Evolutionary conservation across 2,888 invertebrate species (phyloP).

Genomic region (Melolontha melolontha): DNA sequence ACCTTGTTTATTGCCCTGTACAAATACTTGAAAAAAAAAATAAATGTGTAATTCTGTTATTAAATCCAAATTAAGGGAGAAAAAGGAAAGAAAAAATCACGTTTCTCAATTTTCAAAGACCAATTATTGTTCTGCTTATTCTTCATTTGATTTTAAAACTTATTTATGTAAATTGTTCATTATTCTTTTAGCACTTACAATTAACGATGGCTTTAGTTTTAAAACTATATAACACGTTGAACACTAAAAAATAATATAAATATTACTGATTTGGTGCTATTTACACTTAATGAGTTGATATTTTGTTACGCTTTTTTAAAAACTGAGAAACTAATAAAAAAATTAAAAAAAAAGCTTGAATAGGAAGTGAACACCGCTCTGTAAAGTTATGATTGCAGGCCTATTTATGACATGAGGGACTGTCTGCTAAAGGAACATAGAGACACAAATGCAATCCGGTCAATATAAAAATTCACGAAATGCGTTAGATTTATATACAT

Average conservation of each 20-base stretch:
- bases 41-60: conserved; percentile 13
- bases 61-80: background rate
- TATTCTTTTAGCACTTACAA: too few relatives aligned
- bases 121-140: background rate
- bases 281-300: too few relatives aligned
- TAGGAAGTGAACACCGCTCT: conserved; percentile 21
- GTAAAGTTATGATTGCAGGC: conserved; percentile 11
- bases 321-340: conserved; percentile 10
- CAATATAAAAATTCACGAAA: conserved; percentile 63
- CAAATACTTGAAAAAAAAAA: conserved; percentile 19
- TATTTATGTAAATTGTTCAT: too few relatives aligned
- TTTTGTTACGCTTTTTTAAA: background rate
- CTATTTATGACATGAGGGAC: conserved; percentile 46
- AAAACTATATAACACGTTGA: too few relatives aligned
- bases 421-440: conserved; percentile 53
- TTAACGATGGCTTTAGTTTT: too few relatives aligned
- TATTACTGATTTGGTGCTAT: too few relatives aligned
- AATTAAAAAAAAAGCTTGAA: background rate
- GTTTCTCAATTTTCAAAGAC: conserved; percentile 12
- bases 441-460: conserved; percentile 61
- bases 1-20: conserved; percentile 32
- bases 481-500: conserved; percentile 61
- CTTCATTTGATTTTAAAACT: too few relatives aligned
- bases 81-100: conserved; percentile 5
- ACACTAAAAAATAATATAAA: too few relatives aligned